Percentiles rank a stretch among this genome's conserved stretches.
These are phyloP conservation scores for Paracanthobrama guichenoti DNA, from an alignment of 2,113 vertebrate genomes.

Conservation along the genomic window DNA sequence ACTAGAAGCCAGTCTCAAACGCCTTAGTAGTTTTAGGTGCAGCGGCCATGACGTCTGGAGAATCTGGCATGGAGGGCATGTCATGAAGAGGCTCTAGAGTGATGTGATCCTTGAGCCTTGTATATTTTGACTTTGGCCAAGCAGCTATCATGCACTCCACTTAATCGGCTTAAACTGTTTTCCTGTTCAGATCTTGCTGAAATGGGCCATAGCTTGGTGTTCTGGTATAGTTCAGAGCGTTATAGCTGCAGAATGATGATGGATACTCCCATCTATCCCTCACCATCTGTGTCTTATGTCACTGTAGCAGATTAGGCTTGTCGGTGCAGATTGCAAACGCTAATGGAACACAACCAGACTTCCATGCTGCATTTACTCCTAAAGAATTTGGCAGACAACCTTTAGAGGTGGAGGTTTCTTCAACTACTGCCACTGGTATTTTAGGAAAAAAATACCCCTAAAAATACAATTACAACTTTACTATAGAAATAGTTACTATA, in stretches of 20 bases:
- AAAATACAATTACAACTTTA: too few species aligned
- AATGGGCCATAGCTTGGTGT: constrained; percentile 17
- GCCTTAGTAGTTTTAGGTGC: too few species aligned
- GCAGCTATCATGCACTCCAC: neutral
- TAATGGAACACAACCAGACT: constrained; percentile 70
- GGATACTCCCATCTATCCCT: constrained; percentile 54
- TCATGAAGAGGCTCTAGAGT: too few species aligned
- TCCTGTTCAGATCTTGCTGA: neutral
- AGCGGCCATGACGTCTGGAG: too few species aligned
- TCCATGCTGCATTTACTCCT: constrained; percentile 66
- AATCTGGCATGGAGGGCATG: too few species aligned
- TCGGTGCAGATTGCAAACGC: constrained; percentile 55
- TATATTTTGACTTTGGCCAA: constrained; percentile 9
- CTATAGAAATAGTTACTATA: too few species aligned
- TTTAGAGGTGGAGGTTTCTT: neutral
- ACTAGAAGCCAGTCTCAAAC: too few species aligned
- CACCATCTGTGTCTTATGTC: constrained; percentile 61
- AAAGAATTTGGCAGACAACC: neutral
- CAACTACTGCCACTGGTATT: neutral
- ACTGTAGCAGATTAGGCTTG: constrained; percentile 55
- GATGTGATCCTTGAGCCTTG: neutral
- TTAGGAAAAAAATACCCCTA: neutral
- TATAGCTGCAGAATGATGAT: constrained; percentile 48
- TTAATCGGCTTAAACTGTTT: neutral
- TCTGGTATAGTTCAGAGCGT: constrained; percentile 19